Conservation (phyloP, 2,113 vertebrate genomes). For the Panurus biarmicus region DNA sequence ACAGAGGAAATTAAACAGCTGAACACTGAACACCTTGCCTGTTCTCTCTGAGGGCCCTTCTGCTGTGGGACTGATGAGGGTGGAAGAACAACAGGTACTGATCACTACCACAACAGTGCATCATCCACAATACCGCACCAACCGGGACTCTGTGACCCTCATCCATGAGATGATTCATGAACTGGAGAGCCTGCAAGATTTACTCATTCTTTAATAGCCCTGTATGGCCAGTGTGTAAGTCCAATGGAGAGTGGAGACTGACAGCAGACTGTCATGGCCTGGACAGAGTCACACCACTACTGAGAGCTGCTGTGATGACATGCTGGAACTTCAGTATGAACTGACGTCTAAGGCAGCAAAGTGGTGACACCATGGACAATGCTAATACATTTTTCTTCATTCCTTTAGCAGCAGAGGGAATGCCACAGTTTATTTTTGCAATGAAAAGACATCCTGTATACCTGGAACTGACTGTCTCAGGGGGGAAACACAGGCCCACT, state of each 20-base stretch:
- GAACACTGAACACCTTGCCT: background rate
- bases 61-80: background rate
- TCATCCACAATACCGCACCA: background rate
- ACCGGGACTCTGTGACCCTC: fast-evolving
- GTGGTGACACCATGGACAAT: background rate
- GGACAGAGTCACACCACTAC: background rate
- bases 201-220: background rate
- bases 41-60: background rate
- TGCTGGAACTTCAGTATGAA: background rate
- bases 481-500: background rate
- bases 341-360: background rate
- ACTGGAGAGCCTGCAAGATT: background rate
- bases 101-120: background rate
- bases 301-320: background rate
- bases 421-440: background rate
- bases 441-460: too few relatives aligned
- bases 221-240: background rate
- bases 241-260: background rate
- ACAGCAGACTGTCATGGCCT: background rate
- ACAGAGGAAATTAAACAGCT: background rate
- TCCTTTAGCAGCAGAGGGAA: background rate
- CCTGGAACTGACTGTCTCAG: background rate
- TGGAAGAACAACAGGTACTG: background rate
- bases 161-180: background rate
- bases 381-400: background rate